Conservation (phyloP, 2,113 vertebrate genomes). For the Cheilinus undulatus region DNA sequence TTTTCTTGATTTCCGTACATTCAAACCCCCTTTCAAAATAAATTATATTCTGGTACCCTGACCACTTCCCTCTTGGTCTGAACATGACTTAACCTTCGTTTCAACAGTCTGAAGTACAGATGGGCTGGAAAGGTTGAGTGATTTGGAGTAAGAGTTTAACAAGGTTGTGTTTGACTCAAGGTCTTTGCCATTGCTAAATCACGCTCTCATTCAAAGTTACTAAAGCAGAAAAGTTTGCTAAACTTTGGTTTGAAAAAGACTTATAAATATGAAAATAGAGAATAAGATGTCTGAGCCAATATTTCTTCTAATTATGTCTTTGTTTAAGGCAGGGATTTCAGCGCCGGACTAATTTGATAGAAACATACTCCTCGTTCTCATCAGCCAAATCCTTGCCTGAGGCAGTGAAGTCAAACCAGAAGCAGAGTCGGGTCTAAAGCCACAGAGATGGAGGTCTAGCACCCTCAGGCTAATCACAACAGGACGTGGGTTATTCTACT, state of each 20-base stretch:
- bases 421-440: slow-evolving; percentile 14
- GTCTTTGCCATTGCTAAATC: neutral
- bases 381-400: neutral
- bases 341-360: neutral
- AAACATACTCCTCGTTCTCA: neutral
- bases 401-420: slow-evolving; percentile 14
- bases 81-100: neutral
- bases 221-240: neutral
- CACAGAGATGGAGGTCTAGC: slow-evolving; percentile 32
- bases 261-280: neutral
- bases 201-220: too few species aligned
- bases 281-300: neutral
- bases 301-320: neutral
- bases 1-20: too few species aligned
- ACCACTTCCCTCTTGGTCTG: too few species aligned
- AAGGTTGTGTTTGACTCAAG: neutral
- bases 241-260: neutral
- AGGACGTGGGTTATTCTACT: slow-evolving; percentile 38
- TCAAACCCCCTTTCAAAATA: too few species aligned
- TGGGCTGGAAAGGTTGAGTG: neutral
- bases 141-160: neutral
- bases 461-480: slow-evolving; percentile 39
- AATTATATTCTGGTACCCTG: too few species aligned
- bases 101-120: neutral
- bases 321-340: neutral